Percentiles rank a stretch among this genome's conserved stretches.
Evolutionary conservation across 2,888 invertebrate species (phyloP).

Genomic region (Tetramorium bicarinatum): DNA sequence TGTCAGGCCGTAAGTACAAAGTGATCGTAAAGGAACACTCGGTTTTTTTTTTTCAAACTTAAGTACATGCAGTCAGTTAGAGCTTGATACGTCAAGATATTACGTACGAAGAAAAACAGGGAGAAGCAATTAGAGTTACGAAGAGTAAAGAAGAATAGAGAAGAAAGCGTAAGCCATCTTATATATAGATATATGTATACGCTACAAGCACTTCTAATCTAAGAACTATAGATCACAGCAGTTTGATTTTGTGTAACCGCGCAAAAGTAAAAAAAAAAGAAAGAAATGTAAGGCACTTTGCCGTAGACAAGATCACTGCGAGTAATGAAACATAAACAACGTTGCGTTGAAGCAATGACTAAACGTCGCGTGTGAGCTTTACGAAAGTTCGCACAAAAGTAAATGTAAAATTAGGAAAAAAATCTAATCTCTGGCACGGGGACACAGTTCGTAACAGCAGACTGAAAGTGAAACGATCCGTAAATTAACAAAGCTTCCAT

Average conservation of each 20-base stretch:
- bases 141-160: conserved; percentile 46
- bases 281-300: neutral
- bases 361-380: neutral
- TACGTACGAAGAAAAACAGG: conserved; percentile 8
- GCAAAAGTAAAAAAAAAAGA: too few relatives aligned
- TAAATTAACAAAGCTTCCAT: conserved; percentile 35
- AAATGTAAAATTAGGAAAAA: neutral
- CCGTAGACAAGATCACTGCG: neutral
- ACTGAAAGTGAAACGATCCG: conserved; percentile 23
- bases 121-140: conserved; percentile 52
- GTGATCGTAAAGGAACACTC: conserved; percentile 11
- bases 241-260: neutral
- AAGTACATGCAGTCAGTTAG: conserved; percentile 40
- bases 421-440: conserved; percentile 9
- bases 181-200: conserved; percentile 42
- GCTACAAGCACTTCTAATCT: conserved; percentile 63
- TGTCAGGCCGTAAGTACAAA: conserved; percentile 28
- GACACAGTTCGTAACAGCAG: neutral
- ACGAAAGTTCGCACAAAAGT: neutral
- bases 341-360: neutral
- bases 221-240: conserved; percentile 25
- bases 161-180: conserved; percentile 66
- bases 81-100: conserved; percentile 13
- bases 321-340: conserved; percentile 5
- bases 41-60: conserved; percentile 23